Conservation (phyloP, 2,113 vertebrate genomes). For the Candoia aspera region DNA sequence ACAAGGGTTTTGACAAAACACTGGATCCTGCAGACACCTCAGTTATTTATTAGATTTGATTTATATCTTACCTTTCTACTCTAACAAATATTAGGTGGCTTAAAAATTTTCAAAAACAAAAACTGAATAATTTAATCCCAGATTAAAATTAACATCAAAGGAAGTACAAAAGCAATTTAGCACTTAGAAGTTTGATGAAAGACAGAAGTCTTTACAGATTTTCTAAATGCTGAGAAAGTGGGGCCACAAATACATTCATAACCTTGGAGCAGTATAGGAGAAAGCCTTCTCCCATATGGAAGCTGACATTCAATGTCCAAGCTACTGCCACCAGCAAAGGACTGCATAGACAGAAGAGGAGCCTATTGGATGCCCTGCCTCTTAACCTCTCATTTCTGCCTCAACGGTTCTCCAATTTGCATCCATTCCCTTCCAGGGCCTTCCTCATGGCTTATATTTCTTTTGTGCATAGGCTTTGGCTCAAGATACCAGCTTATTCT, state of each 20-base stretch:
- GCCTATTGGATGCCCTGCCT: background rate
- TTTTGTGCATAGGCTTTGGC: background rate
- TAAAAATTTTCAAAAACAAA: background rate
- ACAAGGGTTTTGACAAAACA: background rate
- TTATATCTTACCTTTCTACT: background rate
- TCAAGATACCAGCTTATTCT: background rate
- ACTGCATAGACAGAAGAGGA: background rate
- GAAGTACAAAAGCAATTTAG: background rate
- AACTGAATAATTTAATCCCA: background rate
- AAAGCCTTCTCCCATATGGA: background rate
- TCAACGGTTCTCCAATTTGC: background rate
- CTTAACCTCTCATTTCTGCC: background rate
- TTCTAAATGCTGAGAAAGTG: background rate
- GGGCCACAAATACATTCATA: background rate
- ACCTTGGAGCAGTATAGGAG: background rate
- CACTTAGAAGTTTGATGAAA: background rate
- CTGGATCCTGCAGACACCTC: background rate
- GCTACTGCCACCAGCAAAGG: background rate
- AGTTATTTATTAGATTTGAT: background rate
- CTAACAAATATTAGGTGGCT: background rate
- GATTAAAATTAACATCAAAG: background rate
- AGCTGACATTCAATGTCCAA: background rate
- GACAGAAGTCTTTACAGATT: background rate
- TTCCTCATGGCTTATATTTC: background rate
- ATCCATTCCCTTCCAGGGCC: background rate